phyloP scores from a whole-genome alignment of 2,888 invertebrate genomes.

The Lagria hirta region DNA sequence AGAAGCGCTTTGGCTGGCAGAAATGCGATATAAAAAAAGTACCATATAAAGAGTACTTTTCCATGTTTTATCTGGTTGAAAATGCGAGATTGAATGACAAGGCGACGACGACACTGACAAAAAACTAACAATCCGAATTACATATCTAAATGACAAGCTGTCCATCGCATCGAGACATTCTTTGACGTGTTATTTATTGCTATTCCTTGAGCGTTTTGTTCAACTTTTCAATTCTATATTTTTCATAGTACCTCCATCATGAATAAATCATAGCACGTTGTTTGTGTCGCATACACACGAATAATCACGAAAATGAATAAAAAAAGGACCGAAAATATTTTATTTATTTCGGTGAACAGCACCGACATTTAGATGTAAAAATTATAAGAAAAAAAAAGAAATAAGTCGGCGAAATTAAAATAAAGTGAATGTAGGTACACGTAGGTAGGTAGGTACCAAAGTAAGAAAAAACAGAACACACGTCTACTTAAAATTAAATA shows the following conservation, averaged over 20 bases:
- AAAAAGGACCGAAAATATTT: constrained; percentile 6
- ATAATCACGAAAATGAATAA: constrained; percentile 2
- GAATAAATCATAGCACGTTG: constrained; percentile 22
- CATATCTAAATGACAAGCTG: constrained; percentile 15
- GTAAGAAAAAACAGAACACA: not conserved
- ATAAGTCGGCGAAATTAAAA: no score
- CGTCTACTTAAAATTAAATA: not conserved
- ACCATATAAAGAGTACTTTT: no score
- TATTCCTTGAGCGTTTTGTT: constrained; percentile 22
- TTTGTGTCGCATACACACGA: not conserved
- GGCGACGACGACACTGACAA: constrained; percentile 5
- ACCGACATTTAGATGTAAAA: constrained; percentile 14
- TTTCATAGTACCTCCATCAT: constrained; percentile 17
- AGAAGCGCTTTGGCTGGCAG: no score
- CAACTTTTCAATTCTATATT: constrained; percentile 25
- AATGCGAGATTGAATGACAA: constrained; percentile 8
- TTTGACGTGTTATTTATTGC: constrained; percentile 21
- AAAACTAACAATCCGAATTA: constrained; percentile 5
- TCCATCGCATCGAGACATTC: constrained; percentile 11
- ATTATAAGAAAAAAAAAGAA: constrained; percentile 12
- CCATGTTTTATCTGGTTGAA: no score
- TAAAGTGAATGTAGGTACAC: constrained; percentile 5
- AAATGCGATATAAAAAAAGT: no score
- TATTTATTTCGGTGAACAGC: constrained; percentile 12
- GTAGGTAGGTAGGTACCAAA: not conserved